Evolutionary conservation across 1,140 invertebrate species (phyloP).

Genomic region (Drosophila suzukii): DNA sequence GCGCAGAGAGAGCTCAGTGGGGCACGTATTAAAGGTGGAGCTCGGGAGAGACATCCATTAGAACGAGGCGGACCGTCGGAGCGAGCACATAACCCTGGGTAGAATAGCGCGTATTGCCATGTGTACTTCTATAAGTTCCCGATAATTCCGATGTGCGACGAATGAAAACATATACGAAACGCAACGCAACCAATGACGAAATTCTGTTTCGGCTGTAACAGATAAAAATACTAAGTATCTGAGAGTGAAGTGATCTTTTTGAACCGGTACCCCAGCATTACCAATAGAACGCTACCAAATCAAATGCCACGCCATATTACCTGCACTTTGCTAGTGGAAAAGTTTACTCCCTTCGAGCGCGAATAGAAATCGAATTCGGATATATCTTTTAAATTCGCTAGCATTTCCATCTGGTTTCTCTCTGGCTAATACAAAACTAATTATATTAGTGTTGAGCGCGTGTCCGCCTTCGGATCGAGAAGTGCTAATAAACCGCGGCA

Average conservation of each 20-base stretch:
- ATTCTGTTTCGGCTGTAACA: conserved; percentile 28
- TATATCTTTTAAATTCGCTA: neutral
- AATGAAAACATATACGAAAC: neutral
- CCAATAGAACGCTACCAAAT: neutral
- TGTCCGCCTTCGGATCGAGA: conserved; percentile 40
- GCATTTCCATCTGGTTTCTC: conserved; percentile 28
- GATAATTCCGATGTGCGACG: conserved; percentile 26
- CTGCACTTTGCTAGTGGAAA: conserved; percentile 27
- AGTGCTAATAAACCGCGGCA: conserved; percentile 61
- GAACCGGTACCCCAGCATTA: too few species aligned
- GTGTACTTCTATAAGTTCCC: neutral
- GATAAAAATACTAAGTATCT: conserved; percentile 4
- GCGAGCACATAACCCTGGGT: conserved; percentile 10
- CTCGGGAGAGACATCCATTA: conserved; percentile 29
- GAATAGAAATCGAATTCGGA: conserved; percentile 29
- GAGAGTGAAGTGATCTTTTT: conserved; percentile 23
- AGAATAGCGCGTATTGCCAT: conserved; percentile 1
- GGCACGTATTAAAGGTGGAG: conserved; percentile 7
- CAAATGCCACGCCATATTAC: conserved; percentile 25
- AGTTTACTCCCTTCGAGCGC: conserved; percentile 22
- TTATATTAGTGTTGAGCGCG: conserved; percentile 72
- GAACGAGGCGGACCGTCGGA: conserved; percentile 37
- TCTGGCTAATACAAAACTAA: conserved; percentile 64
- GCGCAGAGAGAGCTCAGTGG: conserved; percentile 11
- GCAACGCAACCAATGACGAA: conserved; percentile 19